phyloP scores from a whole-genome alignment of 2,888 invertebrate genomes.

The Polydrusus cervinus region DNA sequence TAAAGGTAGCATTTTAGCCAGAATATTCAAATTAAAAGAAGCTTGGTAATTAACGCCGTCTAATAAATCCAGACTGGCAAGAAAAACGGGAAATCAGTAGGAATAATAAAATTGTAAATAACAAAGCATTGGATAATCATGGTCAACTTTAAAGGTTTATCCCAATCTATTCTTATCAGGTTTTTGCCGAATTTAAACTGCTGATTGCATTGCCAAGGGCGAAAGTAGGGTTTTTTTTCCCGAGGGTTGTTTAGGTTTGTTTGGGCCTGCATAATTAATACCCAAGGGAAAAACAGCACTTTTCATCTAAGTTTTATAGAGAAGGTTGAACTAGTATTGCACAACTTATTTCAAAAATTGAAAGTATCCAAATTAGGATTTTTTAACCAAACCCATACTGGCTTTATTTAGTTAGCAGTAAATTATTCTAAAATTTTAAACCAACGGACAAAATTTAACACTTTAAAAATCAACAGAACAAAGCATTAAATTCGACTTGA shows the following conservation, averaged over 20 bases:
- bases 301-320: too few species aligned
- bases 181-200: background rate
- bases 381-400: too few species aligned
- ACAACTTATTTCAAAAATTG: too few species aligned
- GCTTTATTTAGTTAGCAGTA: too few species aligned
- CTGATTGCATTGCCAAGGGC: too few species aligned
- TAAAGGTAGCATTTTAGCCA: constrained; percentile 21
- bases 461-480: constrained; percentile 32
- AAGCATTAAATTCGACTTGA: constrained; percentile 26
- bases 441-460: background rate
- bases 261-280: too few species aligned
- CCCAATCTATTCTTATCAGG: constrained; percentile 24
- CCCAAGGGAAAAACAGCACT: too few species aligned
- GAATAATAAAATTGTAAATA: constrained; percentile 44
- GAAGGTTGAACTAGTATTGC: too few species aligned
- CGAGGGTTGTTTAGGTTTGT: too few species aligned
- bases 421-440: background rate
- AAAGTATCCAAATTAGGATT: too few species aligned
- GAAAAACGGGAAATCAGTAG: constrained; percentile 39
- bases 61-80: constrained; percentile 22
- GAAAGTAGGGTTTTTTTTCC: too few species aligned
- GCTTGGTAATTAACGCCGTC: constrained; percentile 36
- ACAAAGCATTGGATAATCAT: constrained; percentile 43
- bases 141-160: constrained; percentile 33
- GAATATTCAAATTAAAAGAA: constrained; percentile 31